Conservation (phyloP, 2,113 vertebrate species). For the Terrapene triunguis region DNA sequence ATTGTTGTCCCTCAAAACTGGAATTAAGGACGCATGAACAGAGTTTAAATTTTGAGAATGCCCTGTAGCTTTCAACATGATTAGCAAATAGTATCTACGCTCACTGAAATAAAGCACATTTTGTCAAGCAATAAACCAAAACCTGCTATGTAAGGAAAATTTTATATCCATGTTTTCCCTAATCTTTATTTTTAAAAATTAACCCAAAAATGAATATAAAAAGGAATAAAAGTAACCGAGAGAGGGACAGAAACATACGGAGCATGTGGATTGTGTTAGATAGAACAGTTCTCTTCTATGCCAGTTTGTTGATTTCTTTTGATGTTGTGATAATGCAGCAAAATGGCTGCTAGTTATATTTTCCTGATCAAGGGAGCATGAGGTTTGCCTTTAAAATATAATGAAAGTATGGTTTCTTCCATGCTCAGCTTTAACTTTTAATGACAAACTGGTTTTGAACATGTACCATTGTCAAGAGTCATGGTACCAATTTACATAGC, state of each 20-base stretch:
- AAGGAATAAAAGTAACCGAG: background rate
- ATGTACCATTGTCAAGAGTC: background rate
- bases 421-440: background rate
- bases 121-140: slow-evolving; percentile 43
- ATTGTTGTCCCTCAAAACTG: slow-evolving; percentile 49
- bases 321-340: background rate
- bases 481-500: background rate
- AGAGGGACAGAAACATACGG: background rate
- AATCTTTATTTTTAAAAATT: background rate
- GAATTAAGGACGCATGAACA: slow-evolving; percentile 69
- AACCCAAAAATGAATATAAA: background rate
- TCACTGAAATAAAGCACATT: slow-evolving; percentile 45
- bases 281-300: background rate
- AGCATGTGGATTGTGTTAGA: background rate
- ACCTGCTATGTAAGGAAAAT: slow-evolving; percentile 14
- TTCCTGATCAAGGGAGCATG: slow-evolving; percentile 29
- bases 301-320: background rate
- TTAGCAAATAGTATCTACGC: background rate
- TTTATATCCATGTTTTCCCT: background rate
- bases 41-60: slow-evolving; percentile 66
- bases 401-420: background rate
- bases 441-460: background rate
- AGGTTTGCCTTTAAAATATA: background rate
- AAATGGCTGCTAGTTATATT: slow-evolving; percentile 37
- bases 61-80: slow-evolving; percentile 63